These are phyloP conservation scores for Hirundichthys speculiger DNA, from an alignment of 2,113 vertebrate species.

Conservation along the genomic window DNA sequence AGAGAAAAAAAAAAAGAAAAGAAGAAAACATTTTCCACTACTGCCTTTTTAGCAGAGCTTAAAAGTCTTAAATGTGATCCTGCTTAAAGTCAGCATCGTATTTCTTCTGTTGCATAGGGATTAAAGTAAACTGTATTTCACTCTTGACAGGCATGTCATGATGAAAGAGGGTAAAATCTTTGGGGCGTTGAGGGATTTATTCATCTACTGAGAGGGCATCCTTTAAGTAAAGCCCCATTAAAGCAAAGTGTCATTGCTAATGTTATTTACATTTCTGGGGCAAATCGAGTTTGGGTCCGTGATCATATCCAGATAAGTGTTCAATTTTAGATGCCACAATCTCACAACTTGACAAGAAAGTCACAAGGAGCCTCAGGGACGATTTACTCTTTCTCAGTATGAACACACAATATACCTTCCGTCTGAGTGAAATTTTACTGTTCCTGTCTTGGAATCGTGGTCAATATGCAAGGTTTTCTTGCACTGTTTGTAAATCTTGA, in stretches of 20 bases:
- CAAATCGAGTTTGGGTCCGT: constrained; percentile 3
- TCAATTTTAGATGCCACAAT: background rate
- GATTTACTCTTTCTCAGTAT: too few relatives aligned
- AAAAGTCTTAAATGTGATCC: constrained; percentile 47
- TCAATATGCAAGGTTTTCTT: too few relatives aligned
- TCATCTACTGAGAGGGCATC: constrained; percentile 41
- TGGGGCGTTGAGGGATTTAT: constrained; percentile 23
- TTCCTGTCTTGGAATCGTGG: too few relatives aligned
- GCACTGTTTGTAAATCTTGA: too few relatives aligned
- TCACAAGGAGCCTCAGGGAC: too few relatives aligned
- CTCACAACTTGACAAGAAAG: constrained; percentile 7
- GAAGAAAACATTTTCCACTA: constrained; percentile 34
- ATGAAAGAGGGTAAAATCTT: constrained; percentile 49
- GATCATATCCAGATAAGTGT: constrained; percentile 1
- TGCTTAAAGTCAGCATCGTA: constrained; percentile 32
- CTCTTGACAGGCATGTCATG: constrained; percentile 45
- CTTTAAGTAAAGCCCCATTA: constrained; percentile 28
- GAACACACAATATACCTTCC: too few relatives aligned
- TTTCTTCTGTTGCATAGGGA: constrained; percentile 37
- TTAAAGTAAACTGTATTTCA: constrained; percentile 61
- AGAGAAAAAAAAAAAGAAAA: constrained; percentile 26
- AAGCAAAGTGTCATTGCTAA: constrained; percentile 14
- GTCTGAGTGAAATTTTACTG: too few relatives aligned
- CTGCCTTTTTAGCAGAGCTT: background rate
- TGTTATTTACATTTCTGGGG: constrained; percentile 27